Base-by-base conservation (phyloP, 2,888 invertebrate species). In the Polydrusus tereticollis region DNA sequence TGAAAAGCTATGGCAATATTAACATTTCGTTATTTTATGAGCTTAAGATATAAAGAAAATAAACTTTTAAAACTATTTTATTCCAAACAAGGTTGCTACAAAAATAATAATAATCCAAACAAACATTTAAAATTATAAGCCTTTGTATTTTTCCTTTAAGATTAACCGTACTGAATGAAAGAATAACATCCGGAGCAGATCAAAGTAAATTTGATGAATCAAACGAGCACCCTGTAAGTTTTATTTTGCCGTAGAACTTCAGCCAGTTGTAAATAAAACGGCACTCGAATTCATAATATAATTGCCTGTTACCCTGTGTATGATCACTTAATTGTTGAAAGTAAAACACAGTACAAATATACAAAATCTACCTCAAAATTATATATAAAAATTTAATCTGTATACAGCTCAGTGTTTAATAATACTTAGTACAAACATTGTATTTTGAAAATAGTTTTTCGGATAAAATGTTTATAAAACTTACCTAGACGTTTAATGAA, bases 291-390 rank as follows among this genome's bases (percentile, higher is more conserved):
- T 80, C 78, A 78, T 75, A 77, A 78, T 78, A 79, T 79, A 79
- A 80, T 81, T 81, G 80, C 80, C 80, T 81, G 81, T 81, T 80
- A 78, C 76, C 76, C 65, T 74, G 77, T 78, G 75, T 79, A 76
- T 78, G 74, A 76, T 74, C 73, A 75, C 72, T 75, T 71, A 75
- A 74, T 72, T 76, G 74, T 76, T 76, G 71, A 72, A 67, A 72
- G 69, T 69, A 50, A 72, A 69, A 77, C 62, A 79, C 79, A 81
- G 80, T 81, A 80, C 80, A 81, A 82, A 80, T 69, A 72, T 78
- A 81, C 80, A 81, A 81, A 79, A 81, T 80, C 82, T 82, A 82
- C 82, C 82, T 82, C 82, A 82, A 77, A 73, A 75, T 74, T 74
- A 76, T 77, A 77, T 64, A 63, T 66, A 72, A 62, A 55, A 47